phyloP scores from a whole-genome alignment of 2,113 vertebrate species.

The Esox niger region DNA sequence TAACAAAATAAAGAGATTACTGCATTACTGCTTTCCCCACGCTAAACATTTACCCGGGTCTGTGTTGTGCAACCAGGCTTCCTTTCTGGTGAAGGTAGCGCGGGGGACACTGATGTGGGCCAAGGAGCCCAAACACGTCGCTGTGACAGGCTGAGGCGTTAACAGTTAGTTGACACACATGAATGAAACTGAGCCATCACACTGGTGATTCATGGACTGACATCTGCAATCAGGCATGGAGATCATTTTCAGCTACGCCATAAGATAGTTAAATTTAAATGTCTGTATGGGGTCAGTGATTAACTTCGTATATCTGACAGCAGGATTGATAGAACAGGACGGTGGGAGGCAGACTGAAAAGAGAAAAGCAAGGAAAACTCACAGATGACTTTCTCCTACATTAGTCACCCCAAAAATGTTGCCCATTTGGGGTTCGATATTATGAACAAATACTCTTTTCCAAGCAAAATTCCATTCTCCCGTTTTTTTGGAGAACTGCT shows the following conservation, averaged over 20 bases:
- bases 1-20: conserved; percentile 63
- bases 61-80: conserved; percentile 56
- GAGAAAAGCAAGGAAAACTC: neutral
- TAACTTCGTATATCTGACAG: conserved; percentile 16
- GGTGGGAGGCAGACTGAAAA: neutral
- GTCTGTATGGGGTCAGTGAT: conserved; percentile 27
- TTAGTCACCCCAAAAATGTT: no score
- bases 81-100: conserved; percentile 67
- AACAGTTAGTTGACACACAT: conserved; percentile 61
- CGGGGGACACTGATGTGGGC: conserved; percentile 54
- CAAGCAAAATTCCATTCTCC: no score
- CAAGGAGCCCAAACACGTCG: conserved; percentile 4
- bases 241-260: conserved; percentile 54
- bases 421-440: no score
- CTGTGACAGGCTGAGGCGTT: conserved; percentile 53
- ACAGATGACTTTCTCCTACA: no score
- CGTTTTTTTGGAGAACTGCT: no score
- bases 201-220: conserved; percentile 56
- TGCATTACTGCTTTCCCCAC: neutral
- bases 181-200: conserved; percentile 49
- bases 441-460: no score
- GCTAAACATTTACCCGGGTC: conserved; percentile 25
- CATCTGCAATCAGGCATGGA: conserved; percentile 61
- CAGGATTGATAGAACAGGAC: no score
- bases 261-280: conserved; percentile 2